Conservation (phyloP, 2,888 invertebrate species). For the Eubasilissa splendida region DNA sequence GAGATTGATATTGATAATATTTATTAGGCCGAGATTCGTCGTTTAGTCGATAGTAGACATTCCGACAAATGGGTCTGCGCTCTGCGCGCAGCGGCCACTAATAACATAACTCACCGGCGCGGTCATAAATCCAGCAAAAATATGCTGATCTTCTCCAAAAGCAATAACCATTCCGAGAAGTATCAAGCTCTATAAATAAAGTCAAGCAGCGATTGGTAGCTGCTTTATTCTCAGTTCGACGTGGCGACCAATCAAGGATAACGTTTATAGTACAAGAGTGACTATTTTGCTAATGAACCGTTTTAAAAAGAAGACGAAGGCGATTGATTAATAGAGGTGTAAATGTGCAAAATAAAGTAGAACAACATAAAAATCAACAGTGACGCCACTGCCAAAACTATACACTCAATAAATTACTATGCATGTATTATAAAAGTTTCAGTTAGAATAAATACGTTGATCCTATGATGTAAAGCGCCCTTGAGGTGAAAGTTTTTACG, state of each 20-base stretch:
- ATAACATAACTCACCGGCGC: slow-evolving; percentile 44
- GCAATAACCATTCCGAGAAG: slow-evolving; percentile 50
- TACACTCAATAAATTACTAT: no score
- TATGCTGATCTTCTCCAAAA: slow-evolving; percentile 50
- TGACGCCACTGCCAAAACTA: no score
- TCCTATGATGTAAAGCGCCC: no score
- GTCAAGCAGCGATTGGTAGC: slow-evolving; percentile 51
- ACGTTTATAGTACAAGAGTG: slow-evolving; percentile 49
- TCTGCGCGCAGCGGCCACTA: slow-evolving; percentile 11
- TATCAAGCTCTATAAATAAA: slow-evolving; percentile 44
- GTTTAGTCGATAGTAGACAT: no score
- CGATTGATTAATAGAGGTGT: not conserved
- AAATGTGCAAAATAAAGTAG: no score
- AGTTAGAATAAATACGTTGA: no score
- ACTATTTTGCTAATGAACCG: slow-evolving; percentile 7
- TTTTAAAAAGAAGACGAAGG: slow-evolving; percentile 25
- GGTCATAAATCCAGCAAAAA: slow-evolving; percentile 48
- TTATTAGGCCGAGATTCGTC: no score
- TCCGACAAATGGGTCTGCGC: no score
- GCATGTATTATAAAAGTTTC: no score
- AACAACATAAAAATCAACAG: no score
- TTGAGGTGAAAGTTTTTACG: no score
- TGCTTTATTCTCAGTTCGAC: slow-evolving; percentile 56
- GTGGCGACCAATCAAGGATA: slow-evolving; percentile 55
- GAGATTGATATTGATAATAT: no score